Conservation (phyloP, 1,140 invertebrate species). For the Nasonia vitripennis region DNA sequence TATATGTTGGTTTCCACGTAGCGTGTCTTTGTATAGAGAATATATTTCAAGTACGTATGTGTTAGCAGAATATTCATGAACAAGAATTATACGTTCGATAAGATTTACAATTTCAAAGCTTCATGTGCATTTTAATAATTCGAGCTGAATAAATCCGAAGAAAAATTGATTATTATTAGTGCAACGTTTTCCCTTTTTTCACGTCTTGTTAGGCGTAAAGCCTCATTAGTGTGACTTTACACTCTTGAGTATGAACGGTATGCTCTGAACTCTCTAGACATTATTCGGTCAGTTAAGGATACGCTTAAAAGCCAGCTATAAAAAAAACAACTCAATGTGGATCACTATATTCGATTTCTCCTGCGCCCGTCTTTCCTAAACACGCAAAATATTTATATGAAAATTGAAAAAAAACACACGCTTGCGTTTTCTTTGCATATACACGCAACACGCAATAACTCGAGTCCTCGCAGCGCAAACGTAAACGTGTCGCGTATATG, state of each 20-base stretch:
- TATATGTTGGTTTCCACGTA: background rate
- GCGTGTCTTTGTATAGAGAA: too few species aligned
- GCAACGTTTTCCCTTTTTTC: background rate
- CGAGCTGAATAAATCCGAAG: background rate
- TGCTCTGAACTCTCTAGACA: background rate
- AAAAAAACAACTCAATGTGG: background rate
- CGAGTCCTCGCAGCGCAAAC: background rate
- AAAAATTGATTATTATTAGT: too few species aligned
- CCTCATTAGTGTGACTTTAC: background rate
- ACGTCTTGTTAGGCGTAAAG: background rate
- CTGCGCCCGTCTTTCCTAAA: too few species aligned
- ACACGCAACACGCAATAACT: background rate
- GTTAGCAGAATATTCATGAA: too few species aligned
- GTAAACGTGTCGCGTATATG: background rate
- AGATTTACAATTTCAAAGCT: too few species aligned
- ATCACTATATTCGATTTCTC: background rate
- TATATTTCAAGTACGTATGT: too few species aligned
- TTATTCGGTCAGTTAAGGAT: background rate
- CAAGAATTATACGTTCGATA: too few species aligned
- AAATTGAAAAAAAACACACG: too few species aligned
- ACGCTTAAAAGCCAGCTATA: too few species aligned
- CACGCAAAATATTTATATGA: too few species aligned
- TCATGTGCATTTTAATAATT: background rate
- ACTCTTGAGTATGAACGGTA: background rate
- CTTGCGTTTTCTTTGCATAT: background rate